Conservation (phyloP, 2,888 invertebrate species). For the Phortica magna region DNA sequence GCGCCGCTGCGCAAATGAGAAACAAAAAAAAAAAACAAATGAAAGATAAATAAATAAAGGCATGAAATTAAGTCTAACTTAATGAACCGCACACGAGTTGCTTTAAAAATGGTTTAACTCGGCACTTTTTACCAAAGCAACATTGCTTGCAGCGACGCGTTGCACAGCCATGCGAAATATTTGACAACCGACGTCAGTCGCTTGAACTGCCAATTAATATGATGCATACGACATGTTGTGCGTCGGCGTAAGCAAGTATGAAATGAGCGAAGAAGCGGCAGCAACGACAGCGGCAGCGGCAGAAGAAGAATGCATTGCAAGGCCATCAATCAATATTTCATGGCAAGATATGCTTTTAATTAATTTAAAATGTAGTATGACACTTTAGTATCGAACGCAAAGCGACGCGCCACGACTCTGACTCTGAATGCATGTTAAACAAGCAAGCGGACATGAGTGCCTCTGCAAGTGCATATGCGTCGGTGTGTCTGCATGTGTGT, state of each 20-base stretch:
- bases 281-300: too few relatives aligned
- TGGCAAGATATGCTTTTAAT: slow-evolving; percentile 55
- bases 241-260: slow-evolving; percentile 8
- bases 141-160: neutral
- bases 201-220: slow-evolving; percentile 66
- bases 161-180: neutral
- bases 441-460: neutral
- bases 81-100: too few relatives aligned
- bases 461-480: neutral
- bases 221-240: slow-evolving; percentile 47
- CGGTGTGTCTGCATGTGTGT: neutral
- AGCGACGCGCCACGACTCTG: slow-evolving; percentile 42
- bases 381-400: slow-evolving; percentile 54
- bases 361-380: slow-evolving; percentile 60
- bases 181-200: slow-evolving; percentile 13
- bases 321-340: slow-evolving; percentile 61
- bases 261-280: neutral
- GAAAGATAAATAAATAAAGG: too few relatives aligned
- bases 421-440: neutral
- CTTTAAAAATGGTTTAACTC: too few relatives aligned
- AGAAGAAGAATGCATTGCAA: neutral
- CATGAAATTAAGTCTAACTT: too few relatives aligned
- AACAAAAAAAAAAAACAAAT: neutral
- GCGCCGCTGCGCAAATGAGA: slow-evolving; percentile 2
- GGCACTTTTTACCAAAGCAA: too few relatives aligned